A percentile compares a stretch with the other conserved stretches of the same genome.
phyloP scores from a whole-genome alignment of 2,888 invertebrate genomes.

The Ophioninae sp. region DNA sequence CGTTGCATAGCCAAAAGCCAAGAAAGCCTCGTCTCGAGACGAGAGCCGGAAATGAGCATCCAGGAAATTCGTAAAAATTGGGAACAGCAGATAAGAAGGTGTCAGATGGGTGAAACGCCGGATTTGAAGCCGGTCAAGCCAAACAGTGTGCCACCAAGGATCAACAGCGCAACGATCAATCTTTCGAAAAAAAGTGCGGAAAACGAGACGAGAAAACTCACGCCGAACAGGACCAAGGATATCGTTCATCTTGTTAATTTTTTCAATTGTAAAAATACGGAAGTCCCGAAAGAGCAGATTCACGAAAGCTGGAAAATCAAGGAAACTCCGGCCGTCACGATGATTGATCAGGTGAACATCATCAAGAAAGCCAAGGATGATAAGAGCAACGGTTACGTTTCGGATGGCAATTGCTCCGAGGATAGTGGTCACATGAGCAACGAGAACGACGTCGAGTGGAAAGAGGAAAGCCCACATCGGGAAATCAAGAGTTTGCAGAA shows the following conservation, averaged over 20 bases:
- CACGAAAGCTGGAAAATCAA: constrained; percentile 71
- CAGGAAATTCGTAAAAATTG: constrained; percentile 76
- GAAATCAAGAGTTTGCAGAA: constrained; percentile 68
- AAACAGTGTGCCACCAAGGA: constrained; percentile 38
- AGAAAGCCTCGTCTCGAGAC: constrained; percentile 66
- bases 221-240: constrained; percentile 73
- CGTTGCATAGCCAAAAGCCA: constrained; percentile 71
- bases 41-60: constrained; percentile 71
- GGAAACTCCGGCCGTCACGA: constrained; percentile 53
- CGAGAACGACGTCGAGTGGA: constrained; percentile 83
- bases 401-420: constrained; percentile 87
- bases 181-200: constrained; percentile 43
- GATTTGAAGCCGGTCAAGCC: constrained; percentile 46
- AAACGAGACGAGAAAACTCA: constrained; percentile 45
- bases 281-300: constrained; percentile 63
- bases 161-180: constrained; percentile 61
- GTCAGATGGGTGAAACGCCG: constrained; percentile 52
- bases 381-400: constrained; percentile 79
- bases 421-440: constrained; percentile 92
- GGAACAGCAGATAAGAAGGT: constrained; percentile 73
- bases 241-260: constrained; percentile 79
- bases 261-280: constrained; percentile 78
- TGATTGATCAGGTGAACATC: constrained; percentile 57
- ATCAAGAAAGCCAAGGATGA: constrained; percentile 67
- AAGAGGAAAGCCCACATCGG: constrained; percentile 68